phyloP scores from a whole-genome alignment of 1,140 invertebrate genomes.

The Ips nitidus region DNA sequence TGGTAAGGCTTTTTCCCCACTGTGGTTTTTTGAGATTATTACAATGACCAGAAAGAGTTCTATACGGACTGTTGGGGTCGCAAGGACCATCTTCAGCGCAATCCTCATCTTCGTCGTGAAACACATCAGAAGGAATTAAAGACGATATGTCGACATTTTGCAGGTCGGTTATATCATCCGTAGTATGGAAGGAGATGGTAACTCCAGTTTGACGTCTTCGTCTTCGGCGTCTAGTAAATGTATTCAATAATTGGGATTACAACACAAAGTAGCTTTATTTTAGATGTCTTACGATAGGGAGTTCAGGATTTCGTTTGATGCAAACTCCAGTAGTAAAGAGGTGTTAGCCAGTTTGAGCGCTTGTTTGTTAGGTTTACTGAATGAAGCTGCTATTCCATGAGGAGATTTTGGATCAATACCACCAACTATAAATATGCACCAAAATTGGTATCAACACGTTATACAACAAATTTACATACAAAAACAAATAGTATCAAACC shows the following conservation, averaged over 20 bases:
- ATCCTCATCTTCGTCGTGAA: conserved; percentile 54
- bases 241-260: too few relatives aligned
- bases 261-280: background rate
- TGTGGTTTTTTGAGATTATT: conserved; percentile 88
- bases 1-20: conserved; percentile 81
- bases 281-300: conserved; percentile 58
- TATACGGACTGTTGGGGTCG: conserved; percentile 77
- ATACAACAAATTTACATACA: background rate
- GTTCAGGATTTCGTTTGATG: conserved; percentile 81
- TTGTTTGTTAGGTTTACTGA: conserved; percentile 83
- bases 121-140: conserved; percentile 55
- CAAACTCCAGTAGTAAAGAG: conserved; percentile 84
- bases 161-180: conserved; percentile 68
- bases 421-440: conserved; percentile 57
- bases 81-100: conserved; percentile 72
- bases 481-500: too few relatives aligned
- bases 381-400: conserved; percentile 81
- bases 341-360: conserved; percentile 81
- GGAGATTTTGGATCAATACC: conserved; percentile 82
- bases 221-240: conserved; percentile 55
- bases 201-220: conserved; percentile 58
- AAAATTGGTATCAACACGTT: background rate
- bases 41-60: conserved; percentile 84
- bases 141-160: conserved; percentile 71
- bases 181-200: conserved; percentile 59